Evolutionary conservation across 2,888 invertebrate genomes (phyloP).

Genomic region (Harpalus rubripes): DNA sequence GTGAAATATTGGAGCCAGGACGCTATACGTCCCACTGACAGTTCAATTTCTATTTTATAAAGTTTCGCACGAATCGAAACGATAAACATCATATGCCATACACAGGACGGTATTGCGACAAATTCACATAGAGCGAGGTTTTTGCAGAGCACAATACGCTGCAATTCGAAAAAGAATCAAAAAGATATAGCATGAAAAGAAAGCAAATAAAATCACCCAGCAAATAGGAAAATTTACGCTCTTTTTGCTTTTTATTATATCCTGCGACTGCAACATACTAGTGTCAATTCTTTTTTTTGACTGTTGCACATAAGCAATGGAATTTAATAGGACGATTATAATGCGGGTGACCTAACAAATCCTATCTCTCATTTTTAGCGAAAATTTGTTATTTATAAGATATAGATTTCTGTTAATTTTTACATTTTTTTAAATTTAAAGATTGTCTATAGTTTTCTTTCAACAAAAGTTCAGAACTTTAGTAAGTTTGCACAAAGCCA

Average conservation of each 20-base stretch:
- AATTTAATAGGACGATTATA: too few relatives aligned
- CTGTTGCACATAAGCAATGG: too few relatives aligned
- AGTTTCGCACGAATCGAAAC: slow-evolving; percentile 54
- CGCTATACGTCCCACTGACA: slow-evolving; percentile 51
- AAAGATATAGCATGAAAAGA: not conserved
- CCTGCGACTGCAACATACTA: too few relatives aligned
- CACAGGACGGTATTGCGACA: slow-evolving; percentile 16
- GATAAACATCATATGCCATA: slow-evolving; percentile 54
- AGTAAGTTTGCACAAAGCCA: too few relatives aligned
- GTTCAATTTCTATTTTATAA: slow-evolving; percentile 60
- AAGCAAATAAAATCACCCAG: not conserved
- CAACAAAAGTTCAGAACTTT: too few relatives aligned
- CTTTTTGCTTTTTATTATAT: not conserved
- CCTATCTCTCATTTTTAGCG: too few relatives aligned
- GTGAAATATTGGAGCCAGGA: slow-evolving; percentile 49
- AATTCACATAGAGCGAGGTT: not conserved
- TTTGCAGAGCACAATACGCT: not conserved
- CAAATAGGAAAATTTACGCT: not conserved
- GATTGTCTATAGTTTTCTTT: too few relatives aligned
- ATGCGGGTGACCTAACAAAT: too few relatives aligned
- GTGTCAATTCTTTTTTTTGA: too few relatives aligned
- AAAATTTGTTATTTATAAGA: too few relatives aligned
- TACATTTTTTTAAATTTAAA: too few relatives aligned
- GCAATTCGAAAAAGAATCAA: not conserved
- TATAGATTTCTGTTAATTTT: too few relatives aligned